Evolutionary conservation across 1,140 invertebrate species (phyloP).

Genomic region (Bombyx mori): ASM3026992v2 NC_085129.1:10294501-10295000

Average conservation of each 20-base stretch:
- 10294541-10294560: no score
- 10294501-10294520: no score
- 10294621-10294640: constrained; percentile 56
- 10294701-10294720: constrained; percentile 50
- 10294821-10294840: constrained; percentile 58
- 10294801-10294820: constrained; percentile 52
- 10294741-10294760: constrained; percentile 54
- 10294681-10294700: constrained; percentile 51
- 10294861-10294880: no score
- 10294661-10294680: constrained; percentile 56
- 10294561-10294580: no score
- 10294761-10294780: constrained; percentile 59
- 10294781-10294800: constrained; percentile 58
- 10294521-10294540: no score
- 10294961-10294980: no score
- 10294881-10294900: no score
- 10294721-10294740: constrained; percentile 56
- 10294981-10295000: no score
- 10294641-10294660: constrained; percentile 46
- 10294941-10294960: no score
- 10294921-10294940: no score
- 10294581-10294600: no score
- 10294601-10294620: constrained; percentile 40
- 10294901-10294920: no score
- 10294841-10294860: neutral